phyloP scores from a whole-genome alignment of 2,888 invertebrate genomes.

The Cepaea hortensis region DNA sequence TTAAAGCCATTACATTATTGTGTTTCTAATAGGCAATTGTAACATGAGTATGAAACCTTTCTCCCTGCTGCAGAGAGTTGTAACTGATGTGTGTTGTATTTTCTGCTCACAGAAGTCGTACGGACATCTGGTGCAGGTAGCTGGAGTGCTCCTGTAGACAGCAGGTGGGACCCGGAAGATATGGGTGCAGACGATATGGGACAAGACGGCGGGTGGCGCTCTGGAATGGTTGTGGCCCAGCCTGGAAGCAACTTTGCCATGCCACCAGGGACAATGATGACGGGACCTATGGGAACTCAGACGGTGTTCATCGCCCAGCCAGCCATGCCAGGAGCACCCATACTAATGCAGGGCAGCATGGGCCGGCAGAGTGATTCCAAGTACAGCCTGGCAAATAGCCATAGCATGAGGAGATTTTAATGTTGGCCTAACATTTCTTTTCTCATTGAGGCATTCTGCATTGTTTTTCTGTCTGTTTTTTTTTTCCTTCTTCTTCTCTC shows the following conservation, averaged over 20 bases:
- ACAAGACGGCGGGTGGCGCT: slow-evolving; percentile 52
- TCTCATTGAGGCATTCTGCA: no score
- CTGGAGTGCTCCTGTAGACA: slow-evolving; percentile 52
- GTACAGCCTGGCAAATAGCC: slow-evolving; percentile 51
- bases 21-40: no score
- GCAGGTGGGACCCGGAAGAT: slow-evolving; percentile 39
- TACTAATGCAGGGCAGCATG: slow-evolving; percentile 42
- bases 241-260: slow-evolving; percentile 33
- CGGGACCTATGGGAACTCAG: slow-evolving; percentile 26
- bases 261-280: slow-evolving; percentile 43
- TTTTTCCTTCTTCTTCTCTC: no score
- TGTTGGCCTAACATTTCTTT: background rate
- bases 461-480: no score
- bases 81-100: no score
- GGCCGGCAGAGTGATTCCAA: slow-evolving; percentile 47
- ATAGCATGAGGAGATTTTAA: slow-evolving; percentile 50
- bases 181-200: slow-evolving; percentile 35
- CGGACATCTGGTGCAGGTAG: slow-evolving; percentile 7
- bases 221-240: slow-evolving; percentile 42
- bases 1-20: no score
- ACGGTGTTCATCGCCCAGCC: slow-evolving; percentile 47
- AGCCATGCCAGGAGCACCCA: slow-evolving; percentile 36
- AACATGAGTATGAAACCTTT: no score
- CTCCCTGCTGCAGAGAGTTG: no score
- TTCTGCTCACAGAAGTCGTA: no score